Evolutionary conservation across 2,113 vertebrate genomes (phyloP).

Genomic region (Apistogramma diplotaenia): DNA sequence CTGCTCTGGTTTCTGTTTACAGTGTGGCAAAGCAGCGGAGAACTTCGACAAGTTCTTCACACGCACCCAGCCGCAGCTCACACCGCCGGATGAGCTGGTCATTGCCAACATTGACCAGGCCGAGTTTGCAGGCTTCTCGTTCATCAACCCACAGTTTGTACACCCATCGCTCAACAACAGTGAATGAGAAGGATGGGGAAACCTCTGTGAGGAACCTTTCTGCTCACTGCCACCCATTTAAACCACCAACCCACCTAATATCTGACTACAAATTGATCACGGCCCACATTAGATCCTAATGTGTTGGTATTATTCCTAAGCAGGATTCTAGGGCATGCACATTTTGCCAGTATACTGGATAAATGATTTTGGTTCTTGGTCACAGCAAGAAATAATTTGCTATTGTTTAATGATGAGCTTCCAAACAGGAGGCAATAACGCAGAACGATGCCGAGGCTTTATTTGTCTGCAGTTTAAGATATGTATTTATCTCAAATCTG

Average conservation of each 20-base stretch:
- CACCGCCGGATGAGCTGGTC: slow-evolving; percentile 94
- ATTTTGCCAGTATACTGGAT: slow-evolving; percentile 23
- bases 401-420: slow-evolving; percentile 10
- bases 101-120: slow-evolving; percentile 97
- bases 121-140: slow-evolving; percentile 97
- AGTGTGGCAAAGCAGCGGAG: slow-evolving; percentile 94
- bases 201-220: slow-evolving; percentile 12
- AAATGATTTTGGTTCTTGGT: neutral
- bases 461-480: neutral
- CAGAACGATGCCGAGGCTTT: slow-evolving; percentile 17
- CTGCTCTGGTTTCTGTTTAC: slow-evolving; percentile 21
- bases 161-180: slow-evolving; percentile 77
- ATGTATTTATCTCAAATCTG: slow-evolving; percentile 9
- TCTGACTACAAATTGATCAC: slow-evolving; percentile 38
- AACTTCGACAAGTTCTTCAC: slow-evolving; percentile 99
- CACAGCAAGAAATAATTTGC: neutral
- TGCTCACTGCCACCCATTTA: slow-evolving; percentile 29
- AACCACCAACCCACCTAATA: slow-evolving; percentile 23
- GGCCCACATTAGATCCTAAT: slow-evolving; percentile 15
- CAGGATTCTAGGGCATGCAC: slow-evolving; percentile 29
- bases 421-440: slow-evolving; percentile 2
- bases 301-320: slow-evolving; percentile 34
- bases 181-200: slow-evolving; percentile 72
- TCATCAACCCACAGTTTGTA: slow-evolving; percentile 90
- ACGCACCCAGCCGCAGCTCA: slow-evolving; percentile 91